Evolutionary conservation across 2,797 vertebrate species (phyloP).

Genomic region (Cottoperca gobio): DNA sequence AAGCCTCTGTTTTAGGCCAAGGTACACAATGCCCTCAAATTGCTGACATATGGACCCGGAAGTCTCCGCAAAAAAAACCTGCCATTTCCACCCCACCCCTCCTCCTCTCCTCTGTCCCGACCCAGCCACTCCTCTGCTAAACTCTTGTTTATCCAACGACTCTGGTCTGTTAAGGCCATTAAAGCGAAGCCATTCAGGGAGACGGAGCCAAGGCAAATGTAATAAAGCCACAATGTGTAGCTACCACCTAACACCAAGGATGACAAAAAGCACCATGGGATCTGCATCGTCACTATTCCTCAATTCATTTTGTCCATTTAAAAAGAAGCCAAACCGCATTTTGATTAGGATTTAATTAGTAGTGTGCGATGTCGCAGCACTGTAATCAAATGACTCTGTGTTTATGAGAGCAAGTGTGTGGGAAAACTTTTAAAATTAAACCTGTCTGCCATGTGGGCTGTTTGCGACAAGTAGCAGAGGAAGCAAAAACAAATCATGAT

Average conservation of each 20-base stretch:
- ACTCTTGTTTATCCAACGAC: slow-evolving; percentile 93
- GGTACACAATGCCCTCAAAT: slow-evolving; percentile 98
- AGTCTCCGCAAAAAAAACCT: slow-evolving; percentile 90
- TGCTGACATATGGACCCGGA: slow-evolving; percentile 97
- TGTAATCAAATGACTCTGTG: slow-evolving; percentile 46
- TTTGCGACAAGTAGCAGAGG: slow-evolving; percentile 71
- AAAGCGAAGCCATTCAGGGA: slow-evolving; percentile 77
- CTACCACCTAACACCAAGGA: slow-evolving; percentile 27
- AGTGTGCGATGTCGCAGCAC: slow-evolving; percentile 4
- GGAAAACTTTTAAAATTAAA: slow-evolving; percentile 60
- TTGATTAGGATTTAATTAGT: slow-evolving; percentile 42
- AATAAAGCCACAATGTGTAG: slow-evolving; percentile 47
- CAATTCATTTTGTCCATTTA: slow-evolving; percentile 6
- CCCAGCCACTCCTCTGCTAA: slow-evolving; percentile 84
- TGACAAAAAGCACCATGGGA: slow-evolving; percentile 17
- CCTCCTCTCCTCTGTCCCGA: slow-evolving; percentile 75
- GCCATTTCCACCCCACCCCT: slow-evolving; percentile 83
- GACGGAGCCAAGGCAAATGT: slow-evolving; percentile 53
- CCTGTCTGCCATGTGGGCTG: slow-evolving; percentile 60
- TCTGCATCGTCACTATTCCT: neutral
- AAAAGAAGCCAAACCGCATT: slow-evolving; percentile 8
- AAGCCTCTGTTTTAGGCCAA: slow-evolving; percentile 93
- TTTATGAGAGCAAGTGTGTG: slow-evolving; percentile 52
- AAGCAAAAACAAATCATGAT: slow-evolving; percentile 56
- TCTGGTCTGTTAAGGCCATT: slow-evolving; percentile 86